These are phyloP conservation scores for Macrostomum cliftonense DNA, from an alignment of 2,888 invertebrate genomes.

Conservation along the genomic window DNA sequence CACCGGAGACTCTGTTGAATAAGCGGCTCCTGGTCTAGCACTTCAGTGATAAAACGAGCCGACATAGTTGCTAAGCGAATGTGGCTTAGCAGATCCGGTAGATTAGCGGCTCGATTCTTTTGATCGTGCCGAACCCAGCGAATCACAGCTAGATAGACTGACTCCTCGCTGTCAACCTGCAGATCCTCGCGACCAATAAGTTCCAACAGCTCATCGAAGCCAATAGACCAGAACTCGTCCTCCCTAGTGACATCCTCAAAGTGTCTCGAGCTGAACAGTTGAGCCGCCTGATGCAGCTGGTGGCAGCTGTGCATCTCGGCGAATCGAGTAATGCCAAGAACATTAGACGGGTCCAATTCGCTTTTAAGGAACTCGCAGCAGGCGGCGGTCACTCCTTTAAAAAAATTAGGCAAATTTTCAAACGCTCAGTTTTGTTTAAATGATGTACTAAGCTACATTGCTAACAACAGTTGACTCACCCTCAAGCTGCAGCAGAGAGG, in stretches of 20 bases:
- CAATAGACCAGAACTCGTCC: not conserved
- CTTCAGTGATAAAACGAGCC: slow-evolving; percentile 30
- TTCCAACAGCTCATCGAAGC: not conserved
- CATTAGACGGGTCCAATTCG: slow-evolving; percentile 32
- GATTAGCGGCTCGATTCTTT: slow-evolving; percentile 17
- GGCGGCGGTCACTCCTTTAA: slow-evolving; percentile 30
- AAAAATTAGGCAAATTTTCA: too few species aligned
- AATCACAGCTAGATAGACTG: slow-evolving; percentile 30
- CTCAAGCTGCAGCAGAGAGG: slow-evolving; percentile 32
- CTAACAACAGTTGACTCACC: too few species aligned
- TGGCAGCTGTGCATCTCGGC: slow-evolving; percentile 31
- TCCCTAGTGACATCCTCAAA: too few species aligned
- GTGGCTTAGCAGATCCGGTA: slow-evolving; percentile 22
- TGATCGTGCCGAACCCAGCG: slow-evolving; percentile 26
- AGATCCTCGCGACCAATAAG: not conserved
- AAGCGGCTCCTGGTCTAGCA: slow-evolving; percentile 27
- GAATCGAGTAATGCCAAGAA: slow-evolving; percentile 34
- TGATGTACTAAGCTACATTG: too few species aligned
- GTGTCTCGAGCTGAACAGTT: slow-evolving; percentile 6
- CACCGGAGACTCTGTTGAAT: slow-evolving; percentile 25
- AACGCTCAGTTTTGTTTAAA: too few species aligned
- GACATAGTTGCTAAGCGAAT: slow-evolving; percentile 28
- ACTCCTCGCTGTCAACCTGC: slow-evolving; percentile 25
- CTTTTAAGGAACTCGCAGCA: slow-evolving; percentile 33
- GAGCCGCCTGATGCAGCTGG: slow-evolving; percentile 22